phyloP scores from a whole-genome alignment of 2,797 vertebrate genomes.

The Pipistrellus kuhlii region DNA sequence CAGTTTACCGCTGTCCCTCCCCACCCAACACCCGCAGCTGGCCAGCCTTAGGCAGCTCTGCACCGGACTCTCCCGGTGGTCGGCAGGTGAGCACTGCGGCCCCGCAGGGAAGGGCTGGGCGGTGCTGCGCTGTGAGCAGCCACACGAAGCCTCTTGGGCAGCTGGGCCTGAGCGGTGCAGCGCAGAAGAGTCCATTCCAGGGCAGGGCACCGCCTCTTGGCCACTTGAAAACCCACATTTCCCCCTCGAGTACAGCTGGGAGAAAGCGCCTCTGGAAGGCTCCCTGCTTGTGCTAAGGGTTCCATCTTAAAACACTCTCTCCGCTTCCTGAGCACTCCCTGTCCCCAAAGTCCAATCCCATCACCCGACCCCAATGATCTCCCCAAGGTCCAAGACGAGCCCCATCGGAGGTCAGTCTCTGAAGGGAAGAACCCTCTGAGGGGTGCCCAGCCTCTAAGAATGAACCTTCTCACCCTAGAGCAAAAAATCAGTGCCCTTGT shows the following conservation, averaged over 20 bases:
- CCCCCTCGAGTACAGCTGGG: not conserved
- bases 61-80: not conserved
- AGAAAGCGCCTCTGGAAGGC: not conserved
- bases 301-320: not conserved
- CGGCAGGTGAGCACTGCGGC: not conserved
- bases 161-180: not conserved
- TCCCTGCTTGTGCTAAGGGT: not conserved
- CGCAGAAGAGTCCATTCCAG: not conserved
- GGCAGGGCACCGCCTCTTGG: not conserved
- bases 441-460: not conserved
- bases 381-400: not conserved
- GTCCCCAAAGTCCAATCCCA: not conserved
- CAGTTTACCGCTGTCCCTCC: not conserved
- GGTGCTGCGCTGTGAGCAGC: not conserved
- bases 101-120: not conserved
- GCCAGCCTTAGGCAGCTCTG: not conserved
- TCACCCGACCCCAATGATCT: not conserved
- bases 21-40: not conserved
- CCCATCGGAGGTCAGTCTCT: not conserved
- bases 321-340: not conserved
- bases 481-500: not conserved
- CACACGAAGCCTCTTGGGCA: not conserved
- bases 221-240: not conserved
- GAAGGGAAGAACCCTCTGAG: not conserved
- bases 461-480: not conserved